Percentiles rank a stretch among this genome's conserved stretches.
Conservation (phyloP, 2,113 vertebrate species). For the Columbina picui region DNA sequence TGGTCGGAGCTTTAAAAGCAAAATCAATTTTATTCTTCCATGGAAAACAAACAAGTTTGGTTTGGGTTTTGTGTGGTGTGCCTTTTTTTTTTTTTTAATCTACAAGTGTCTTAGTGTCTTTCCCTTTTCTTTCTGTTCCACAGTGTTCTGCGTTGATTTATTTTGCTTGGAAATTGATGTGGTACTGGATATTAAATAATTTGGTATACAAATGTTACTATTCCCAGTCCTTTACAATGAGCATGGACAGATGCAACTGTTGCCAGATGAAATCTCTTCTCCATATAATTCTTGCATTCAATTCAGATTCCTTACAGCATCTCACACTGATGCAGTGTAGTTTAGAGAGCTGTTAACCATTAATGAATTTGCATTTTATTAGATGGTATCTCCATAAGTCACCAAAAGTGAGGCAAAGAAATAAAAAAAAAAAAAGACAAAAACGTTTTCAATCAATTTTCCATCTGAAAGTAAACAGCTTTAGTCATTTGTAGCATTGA, state of each 20-base stretch:
- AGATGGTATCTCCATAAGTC: background rate
- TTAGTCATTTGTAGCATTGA: background rate
- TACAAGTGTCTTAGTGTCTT: background rate
- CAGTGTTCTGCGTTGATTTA: background rate
- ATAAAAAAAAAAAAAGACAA: background rate
- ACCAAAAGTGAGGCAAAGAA: background rate
- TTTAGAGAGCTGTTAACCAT: slow-evolving; percentile 3
- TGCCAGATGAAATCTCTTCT: slow-evolving; percentile 5
- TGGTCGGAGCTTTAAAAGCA: background rate
- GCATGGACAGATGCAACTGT: background rate
- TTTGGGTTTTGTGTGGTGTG: background rate
- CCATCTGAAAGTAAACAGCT: background rate
- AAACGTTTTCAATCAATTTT: background rate
- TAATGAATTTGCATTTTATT: slow-evolving; percentile 25
- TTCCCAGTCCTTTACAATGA: background rate
- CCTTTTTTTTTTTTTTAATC: background rate
- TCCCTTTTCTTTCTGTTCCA: background rate
- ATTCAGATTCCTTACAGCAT: background rate
- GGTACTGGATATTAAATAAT: background rate
- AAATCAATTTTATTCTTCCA: slow-evolving; percentile 47
- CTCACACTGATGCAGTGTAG: background rate
- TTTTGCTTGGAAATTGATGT: background rate
- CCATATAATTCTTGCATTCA: background rate
- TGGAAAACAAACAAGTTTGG: slow-evolving; percentile 8
- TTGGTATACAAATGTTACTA: background rate